These are phyloP conservation scores for Callionymus lyra DNA, from an alignment of 2,113 vertebrate genomes.

Conservation along the genomic window DNA sequence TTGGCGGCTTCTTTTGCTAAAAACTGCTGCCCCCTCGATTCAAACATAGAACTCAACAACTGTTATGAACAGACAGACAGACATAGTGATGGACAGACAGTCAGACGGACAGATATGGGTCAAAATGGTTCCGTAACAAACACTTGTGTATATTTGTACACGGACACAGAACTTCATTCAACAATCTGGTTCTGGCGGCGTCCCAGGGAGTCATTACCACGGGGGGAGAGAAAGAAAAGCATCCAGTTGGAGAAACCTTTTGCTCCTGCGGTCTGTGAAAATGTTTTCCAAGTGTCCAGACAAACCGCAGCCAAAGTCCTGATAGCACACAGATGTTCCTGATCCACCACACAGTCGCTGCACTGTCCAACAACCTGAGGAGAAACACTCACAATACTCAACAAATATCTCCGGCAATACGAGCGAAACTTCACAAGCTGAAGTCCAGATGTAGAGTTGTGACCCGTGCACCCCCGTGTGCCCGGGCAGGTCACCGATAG, in stretches of 20 bases:
- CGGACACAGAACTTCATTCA: conserved; percentile 7
- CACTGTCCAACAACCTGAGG: conserved; percentile 20
- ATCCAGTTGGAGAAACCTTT: conserved; percentile 36
- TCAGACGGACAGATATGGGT: too few species aligned
- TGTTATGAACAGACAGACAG: too few species aligned
- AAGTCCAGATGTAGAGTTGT: not conserved
- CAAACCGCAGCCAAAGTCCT: conserved; percentile 44
- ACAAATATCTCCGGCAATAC: not conserved
- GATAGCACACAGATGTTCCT: conserved; percentile 62
- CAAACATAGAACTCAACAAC: too few species aligned
- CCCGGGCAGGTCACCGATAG: not conserved
- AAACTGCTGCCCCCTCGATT: too few species aligned
- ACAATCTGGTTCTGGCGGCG: conserved; percentile 16
- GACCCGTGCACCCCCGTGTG: not conserved
- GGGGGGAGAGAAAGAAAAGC: conserved; percentile 27
- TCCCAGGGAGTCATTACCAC: conserved; percentile 25
- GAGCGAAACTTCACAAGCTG: not conserved
- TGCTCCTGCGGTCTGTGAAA: conserved; percentile 51
- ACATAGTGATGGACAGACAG: too few species aligned
- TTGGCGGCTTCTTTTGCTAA: too few species aligned
- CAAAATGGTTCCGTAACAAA: too few species aligned
- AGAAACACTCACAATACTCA: conserved; percentile 1
- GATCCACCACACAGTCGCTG: conserved; percentile 47
- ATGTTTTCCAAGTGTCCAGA: conserved; percentile 62
- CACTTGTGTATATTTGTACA: conserved; percentile 1